Percentiles rank a stretch among this genome's conserved stretches.
phyloP scores from a whole-genome alignment of 1,140 invertebrate species.

The Hyles vespertilio region DNA sequence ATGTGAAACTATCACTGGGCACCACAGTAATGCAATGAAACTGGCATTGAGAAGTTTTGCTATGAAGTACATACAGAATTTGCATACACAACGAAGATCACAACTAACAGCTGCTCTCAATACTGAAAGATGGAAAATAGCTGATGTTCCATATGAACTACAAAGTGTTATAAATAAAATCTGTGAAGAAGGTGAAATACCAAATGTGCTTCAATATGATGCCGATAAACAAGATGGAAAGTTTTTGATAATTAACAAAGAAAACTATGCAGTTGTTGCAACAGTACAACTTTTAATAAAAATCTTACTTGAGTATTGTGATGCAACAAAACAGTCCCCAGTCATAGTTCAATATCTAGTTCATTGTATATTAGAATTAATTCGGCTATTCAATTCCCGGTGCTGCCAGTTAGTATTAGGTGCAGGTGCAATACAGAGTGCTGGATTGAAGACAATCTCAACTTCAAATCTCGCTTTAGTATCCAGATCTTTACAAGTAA shows the following conservation, averaged over 20 bases:
- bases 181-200: constrained; percentile 74
- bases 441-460: constrained; percentile 97
- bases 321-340: constrained; percentile 82
- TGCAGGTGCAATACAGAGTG: constrained; percentile 94
- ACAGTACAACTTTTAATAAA: constrained; percentile 90
- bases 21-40: constrained; percentile 86
- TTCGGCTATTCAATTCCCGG: constrained; percentile 93
- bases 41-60: constrained; percentile 92
- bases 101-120: constrained; percentile 92
- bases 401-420: constrained; percentile 96
- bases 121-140: constrained; percentile 94
- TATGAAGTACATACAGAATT: constrained; percentile 92
- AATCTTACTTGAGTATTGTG: constrained; percentile 94
- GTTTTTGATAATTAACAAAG: constrained; percentile 83
- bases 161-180: constrained; percentile 90
- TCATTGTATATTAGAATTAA: constrained; percentile 89
- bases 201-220: constrained; percentile 50
- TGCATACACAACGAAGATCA: constrained; percentile 91
- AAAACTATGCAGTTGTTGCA: constrained; percentile 91
- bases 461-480: constrained; percentile 95
- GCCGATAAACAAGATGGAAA: constrained; percentile 65
- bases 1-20: constrained; percentile 87
- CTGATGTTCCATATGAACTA: constrained; percentile 92
- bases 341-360: constrained; percentile 82
- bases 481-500: constrained; percentile 88